phyloP scores from a whole-genome alignment of 2,888 invertebrate species.

The Catocala nupta region DNA sequence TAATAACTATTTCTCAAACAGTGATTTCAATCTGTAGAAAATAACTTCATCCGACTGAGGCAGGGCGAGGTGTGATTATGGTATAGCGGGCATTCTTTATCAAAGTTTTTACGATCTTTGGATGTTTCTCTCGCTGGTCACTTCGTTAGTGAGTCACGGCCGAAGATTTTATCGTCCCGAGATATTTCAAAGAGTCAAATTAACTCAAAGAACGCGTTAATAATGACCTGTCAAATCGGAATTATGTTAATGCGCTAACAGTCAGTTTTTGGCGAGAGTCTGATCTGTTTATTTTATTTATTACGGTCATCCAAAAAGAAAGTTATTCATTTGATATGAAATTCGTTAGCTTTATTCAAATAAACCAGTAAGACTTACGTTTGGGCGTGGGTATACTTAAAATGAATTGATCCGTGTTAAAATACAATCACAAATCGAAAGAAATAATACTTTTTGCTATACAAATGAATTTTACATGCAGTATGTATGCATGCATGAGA shows the following conservation, averaged over 20 bases:
- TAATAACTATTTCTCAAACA: conserved; percentile 16
- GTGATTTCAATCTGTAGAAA: conserved; percentile 31
- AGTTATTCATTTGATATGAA: too few relatives aligned
- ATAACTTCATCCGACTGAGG: conserved; percentile 34
- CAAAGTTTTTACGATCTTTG: conserved; percentile 39
- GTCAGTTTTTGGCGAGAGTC: conserved; percentile 33
- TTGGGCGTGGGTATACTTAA: too few relatives aligned
- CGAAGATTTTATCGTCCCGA: conserved; percentile 38
- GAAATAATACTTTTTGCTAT: too few relatives aligned
- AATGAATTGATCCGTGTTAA: too few relatives aligned
- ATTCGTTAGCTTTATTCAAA: too few relatives aligned
- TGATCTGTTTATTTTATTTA: background rate
- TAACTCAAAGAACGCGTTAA: conserved; percentile 32
- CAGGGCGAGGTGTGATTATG: conserved; percentile 32
- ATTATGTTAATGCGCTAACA: conserved; percentile 30
- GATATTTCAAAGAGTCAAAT: conserved; percentile 40
- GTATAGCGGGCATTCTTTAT: conserved; percentile 27
- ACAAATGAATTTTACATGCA: too few relatives aligned
- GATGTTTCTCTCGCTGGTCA: conserved; percentile 38
- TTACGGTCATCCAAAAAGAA: background rate
- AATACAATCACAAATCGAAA: too few relatives aligned
- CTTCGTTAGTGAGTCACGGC: conserved; percentile 47
- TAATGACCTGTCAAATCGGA: conserved; percentile 37
- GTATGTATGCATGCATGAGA: too few relatives aligned
- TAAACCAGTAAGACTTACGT: too few relatives aligned